These are phyloP conservation scores for Fistularia tabacaria DNA, from an alignment of 2,797 vertebrate species.

Conservation along the genomic window DNA sequence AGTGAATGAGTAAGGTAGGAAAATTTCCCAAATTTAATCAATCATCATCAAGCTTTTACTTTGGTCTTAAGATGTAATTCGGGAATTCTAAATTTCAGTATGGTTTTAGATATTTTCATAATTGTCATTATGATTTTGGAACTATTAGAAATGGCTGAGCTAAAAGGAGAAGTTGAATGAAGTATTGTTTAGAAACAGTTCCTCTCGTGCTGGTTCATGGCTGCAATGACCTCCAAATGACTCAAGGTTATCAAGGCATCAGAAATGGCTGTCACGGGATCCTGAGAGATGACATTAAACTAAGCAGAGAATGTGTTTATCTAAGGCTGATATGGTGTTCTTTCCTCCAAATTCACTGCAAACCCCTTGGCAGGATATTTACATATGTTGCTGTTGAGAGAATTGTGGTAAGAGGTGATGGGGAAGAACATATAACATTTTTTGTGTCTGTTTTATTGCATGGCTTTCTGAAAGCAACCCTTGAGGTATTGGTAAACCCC, in stretches of 20 bases:
- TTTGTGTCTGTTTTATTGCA: constrained; percentile 31
- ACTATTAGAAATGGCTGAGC: constrained; percentile 12
- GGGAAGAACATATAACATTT: constrained; percentile 31
- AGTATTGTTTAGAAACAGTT: constrained; percentile 25
- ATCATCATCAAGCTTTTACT: no score
- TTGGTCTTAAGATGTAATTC: constrained; percentile 7
- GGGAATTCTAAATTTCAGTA: background rate
- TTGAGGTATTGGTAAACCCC: constrained; percentile 26
- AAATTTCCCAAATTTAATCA: constrained; percentile 3
- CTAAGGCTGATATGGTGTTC: constrained; percentile 41
- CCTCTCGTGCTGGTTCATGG: constrained; percentile 44
- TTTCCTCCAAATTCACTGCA: constrained; percentile 27
- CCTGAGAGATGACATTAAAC: constrained; percentile 39
- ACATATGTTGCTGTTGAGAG: constrained; percentile 42
- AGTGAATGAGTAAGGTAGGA: background rate
- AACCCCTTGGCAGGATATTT: constrained; percentile 40
- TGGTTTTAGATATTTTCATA: background rate
- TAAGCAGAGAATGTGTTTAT: constrained; percentile 41
- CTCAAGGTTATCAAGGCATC: constrained; percentile 60
- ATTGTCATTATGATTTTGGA: constrained; percentile 10
- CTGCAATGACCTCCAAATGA: constrained; percentile 49
- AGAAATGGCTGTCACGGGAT: constrained; percentile 45
- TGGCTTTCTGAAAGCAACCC: constrained; percentile 39
- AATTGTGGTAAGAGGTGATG: constrained; percentile 20
- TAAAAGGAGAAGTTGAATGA: constrained; percentile 16